A percentile compares a stretch with the other conserved stretches of the same genome.
phyloP scores from a whole-genome alignment of 1,140 invertebrate genomes.

The Cataglyphis hispanica region DNA sequence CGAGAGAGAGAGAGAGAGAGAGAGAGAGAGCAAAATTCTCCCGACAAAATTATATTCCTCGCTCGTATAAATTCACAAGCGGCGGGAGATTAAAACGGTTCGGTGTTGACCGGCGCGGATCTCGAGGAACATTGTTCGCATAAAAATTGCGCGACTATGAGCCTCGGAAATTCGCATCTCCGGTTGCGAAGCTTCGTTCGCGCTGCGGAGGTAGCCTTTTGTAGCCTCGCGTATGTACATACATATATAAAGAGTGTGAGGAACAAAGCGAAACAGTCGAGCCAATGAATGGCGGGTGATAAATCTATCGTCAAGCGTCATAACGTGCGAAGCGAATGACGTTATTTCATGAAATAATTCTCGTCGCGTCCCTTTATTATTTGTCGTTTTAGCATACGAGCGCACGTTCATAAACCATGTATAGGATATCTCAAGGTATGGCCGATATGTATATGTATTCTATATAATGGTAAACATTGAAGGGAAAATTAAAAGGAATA shows the following conservation, averaged over 20 bases:
- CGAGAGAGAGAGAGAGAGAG: constrained; percentile 1
- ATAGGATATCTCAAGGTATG: not conserved
- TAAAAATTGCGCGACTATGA: constrained; percentile 35
- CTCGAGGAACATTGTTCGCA: constrained; percentile 36
- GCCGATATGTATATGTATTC: no score
- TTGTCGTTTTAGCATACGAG: constrained; percentile 39
- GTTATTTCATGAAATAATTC: constrained; percentile 41
- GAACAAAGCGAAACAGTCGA: constrained; percentile 44
- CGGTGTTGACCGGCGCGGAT: constrained; percentile 48
- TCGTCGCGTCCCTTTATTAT: constrained; percentile 57
- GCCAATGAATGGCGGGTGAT: constrained; percentile 50
- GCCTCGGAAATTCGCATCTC: constrained; percentile 9
- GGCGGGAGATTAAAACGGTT: constrained; percentile 31
- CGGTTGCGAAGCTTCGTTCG: not conserved
- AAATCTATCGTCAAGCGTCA: constrained; percentile 61
- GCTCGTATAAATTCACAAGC: constrained; percentile 43
- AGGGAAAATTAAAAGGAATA: constrained; percentile 26
- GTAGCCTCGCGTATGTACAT: constrained; percentile 36
- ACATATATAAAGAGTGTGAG: not conserved
- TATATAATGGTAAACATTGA: not conserved
- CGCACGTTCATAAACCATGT: not conserved
- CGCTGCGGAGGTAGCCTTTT: constrained; percentile 38
- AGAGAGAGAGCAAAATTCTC: constrained; percentile 34
- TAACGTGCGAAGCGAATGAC: constrained; percentile 6
- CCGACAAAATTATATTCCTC: constrained; percentile 55